These are phyloP conservation scores for Pomatostomus ruficeps DNA, from an alignment of 2,113 vertebrate genomes.

Conservation along the genomic window DNA sequence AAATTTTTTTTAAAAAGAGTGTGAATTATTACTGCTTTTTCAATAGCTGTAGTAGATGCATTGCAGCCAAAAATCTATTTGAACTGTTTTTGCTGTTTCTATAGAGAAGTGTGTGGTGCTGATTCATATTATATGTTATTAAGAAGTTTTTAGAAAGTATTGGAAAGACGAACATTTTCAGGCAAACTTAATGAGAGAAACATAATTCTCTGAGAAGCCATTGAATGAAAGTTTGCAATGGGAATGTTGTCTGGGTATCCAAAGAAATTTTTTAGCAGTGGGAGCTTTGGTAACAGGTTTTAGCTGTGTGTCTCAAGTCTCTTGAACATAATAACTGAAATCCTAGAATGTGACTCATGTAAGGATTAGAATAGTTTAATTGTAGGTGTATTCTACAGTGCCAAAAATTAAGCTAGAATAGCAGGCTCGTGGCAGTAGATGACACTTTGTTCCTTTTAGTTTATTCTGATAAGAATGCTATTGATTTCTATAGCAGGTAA, in stretches of 20 bases:
- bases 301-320: not conserved
- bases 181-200: constrained; percentile 22
- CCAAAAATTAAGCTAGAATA: not conserved
- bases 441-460: not conserved
- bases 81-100: constrained; percentile 31
- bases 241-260: not conserved
- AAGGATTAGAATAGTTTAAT: not conserved
- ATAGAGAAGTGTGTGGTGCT: constrained; percentile 15
- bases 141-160: not conserved
- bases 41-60: not conserved
- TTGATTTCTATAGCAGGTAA: not conserved
- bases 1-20: not conserved
- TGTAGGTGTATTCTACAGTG: not conserved
- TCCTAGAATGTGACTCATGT: not conserved
- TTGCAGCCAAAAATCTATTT: not conserved
- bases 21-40: not conserved
- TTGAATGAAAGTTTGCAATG: not conserved
- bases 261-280: not conserved
- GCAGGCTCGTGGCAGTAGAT: not conserved
- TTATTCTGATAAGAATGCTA: not conserved
- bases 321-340: not conserved
- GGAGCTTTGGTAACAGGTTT: not conserved
- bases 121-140: not conserved
- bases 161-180: not conserved
- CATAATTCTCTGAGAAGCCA: constrained; percentile 19